Evolutionary conservation across 1,140 invertebrate genomes (phyloP).

Genomic region (Papilio polyxenes): DNA sequence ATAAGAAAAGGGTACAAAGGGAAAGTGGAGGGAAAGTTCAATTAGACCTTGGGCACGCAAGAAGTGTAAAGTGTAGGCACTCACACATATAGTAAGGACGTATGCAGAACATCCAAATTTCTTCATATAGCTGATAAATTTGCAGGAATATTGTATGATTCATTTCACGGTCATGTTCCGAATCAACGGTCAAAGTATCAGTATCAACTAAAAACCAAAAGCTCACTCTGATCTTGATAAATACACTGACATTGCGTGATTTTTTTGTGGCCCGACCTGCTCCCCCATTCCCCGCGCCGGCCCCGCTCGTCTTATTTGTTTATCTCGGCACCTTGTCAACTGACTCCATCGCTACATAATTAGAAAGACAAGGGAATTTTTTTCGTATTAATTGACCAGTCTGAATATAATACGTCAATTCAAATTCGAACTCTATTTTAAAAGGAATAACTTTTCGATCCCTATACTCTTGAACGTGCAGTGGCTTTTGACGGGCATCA

Average conservation of each 20-base stretch:
- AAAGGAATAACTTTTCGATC: slow-evolving; percentile 33
- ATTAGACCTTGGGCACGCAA: no score
- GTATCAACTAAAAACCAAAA: slow-evolving; percentile 34
- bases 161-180: background rate
- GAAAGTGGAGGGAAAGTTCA: no score
- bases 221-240: slow-evolving; percentile 54
- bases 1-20: no score
- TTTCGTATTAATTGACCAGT: slow-evolving; percentile 63
- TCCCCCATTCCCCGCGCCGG: slow-evolving; percentile 45
- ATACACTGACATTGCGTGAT: slow-evolving; percentile 58
- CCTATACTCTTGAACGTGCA: slow-evolving; percentile 23
- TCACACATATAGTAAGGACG: no score
- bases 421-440: slow-evolving; percentile 38
- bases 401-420: slow-evolving; percentile 32
- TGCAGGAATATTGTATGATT: background rate
- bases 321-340: slow-evolving; percentile 67
- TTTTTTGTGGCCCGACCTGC: slow-evolving; percentile 41
- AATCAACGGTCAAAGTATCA: slow-evolving; percentile 11
- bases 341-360: slow-evolving; percentile 68
- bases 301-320: slow-evolving; percentile 68
- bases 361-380: slow-evolving; percentile 67
- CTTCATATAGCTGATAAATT: no score
- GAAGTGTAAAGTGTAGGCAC: no score
- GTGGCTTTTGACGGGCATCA: slow-evolving; percentile 49
- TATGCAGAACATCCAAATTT: no score